Evolutionary conservation across 30 jellyfish, hydroid and myxozoan genomes (phyloP), one percentile per base, ranked within the genome.

Genomic region (Mastigias papua): DNA sequence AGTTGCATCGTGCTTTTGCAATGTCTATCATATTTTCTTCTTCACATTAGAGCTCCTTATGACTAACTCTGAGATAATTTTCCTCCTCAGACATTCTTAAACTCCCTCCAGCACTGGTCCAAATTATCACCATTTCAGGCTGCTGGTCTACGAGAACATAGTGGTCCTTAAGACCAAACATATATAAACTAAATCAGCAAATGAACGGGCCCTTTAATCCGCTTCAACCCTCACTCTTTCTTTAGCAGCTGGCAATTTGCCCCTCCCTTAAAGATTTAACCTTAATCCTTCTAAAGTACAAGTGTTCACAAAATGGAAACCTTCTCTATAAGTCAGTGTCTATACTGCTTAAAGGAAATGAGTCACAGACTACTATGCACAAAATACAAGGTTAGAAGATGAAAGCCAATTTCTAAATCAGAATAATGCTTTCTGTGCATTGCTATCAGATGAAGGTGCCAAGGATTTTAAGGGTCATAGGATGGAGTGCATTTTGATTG

Each of bases 271-370:
- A 42, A 42, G 54, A 42, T 42, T 42, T 4, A 42, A 42, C 54
- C 13, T 42, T 42, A 42, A 8, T 42, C 54, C 54, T 42, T 15
- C 54, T 42, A 4, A 42, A 4, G 54, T 42, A 42, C 54, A 42
- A 15, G 54, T 42, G 54, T 42, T 42, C 54, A 42, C 54, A 42
- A 54, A 27, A 79, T 79, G 80, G 80, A 19, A 79, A 79, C 30
- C 58, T 80, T 58, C 64, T 79, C 33, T 79, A 79, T 58, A 79
- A 79, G 34, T 77, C 81, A 13, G 31, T 58, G 26, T 58, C 89
- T 8, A 58, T 79, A 51, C 33, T 78, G 30, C 62, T 79, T 67
- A 79, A 51, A 51, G 89, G 86, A 29, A 46, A 49, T 49, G 86
- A 42, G 74, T 35, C 73, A 5, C 78, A 21, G 32, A 57, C 34